Evolutionary conservation across 2,113 vertebrate species (phyloP), one percentile per base, ranked within the genome.

Genomic region (Lota lota): DNA sequence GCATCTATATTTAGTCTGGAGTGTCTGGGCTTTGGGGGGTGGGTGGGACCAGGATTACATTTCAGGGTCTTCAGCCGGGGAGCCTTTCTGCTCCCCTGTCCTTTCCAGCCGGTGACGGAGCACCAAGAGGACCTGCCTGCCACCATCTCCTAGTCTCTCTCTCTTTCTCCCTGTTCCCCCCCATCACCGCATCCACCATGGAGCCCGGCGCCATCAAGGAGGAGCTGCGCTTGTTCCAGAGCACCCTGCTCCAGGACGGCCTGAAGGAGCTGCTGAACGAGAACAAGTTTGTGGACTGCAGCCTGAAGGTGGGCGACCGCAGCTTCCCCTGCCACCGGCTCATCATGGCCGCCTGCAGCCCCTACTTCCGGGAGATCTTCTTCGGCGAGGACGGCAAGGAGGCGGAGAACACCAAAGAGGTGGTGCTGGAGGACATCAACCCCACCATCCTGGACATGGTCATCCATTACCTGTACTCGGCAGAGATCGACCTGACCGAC

Each of bases 231-330:
- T 93, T 99, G 83, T 99, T 99, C 81, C 97, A 99, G 87, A 98
- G 96, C 78, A 99, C 97, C 22, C 92, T 99, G 80, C 96, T 99
- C 77, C 97, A 99, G 89, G 97, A 99, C 64, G 97, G 97, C 72
- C 91, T 99, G 68, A 97, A 96, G 84, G 96, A 98, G 82, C 95
- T 99, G 77, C 92, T 99, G 6, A 97, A 98, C 66, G 97, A 99
- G 90, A 98, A 98, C 88, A 98, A 97, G 84, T 99, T 99, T 86
- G 90, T 99, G 85, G 97, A 99, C 88, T 99, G 97, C 83, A 94
- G 93, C 68, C 89, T 99, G 28, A 98, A 98, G 89, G 96, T 98
- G 54, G 96, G 95, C 17, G 95, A 97, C 85, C 95, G 92, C 84
- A 94, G 92, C 83, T 90, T 99, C 67, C 96, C 97, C 40, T 99